Evolutionary conservation across 1,140 invertebrate species (phyloP), one percentile per base, ranked within the genome.

Genomic region (Aphaenogaster rudis): DNA sequence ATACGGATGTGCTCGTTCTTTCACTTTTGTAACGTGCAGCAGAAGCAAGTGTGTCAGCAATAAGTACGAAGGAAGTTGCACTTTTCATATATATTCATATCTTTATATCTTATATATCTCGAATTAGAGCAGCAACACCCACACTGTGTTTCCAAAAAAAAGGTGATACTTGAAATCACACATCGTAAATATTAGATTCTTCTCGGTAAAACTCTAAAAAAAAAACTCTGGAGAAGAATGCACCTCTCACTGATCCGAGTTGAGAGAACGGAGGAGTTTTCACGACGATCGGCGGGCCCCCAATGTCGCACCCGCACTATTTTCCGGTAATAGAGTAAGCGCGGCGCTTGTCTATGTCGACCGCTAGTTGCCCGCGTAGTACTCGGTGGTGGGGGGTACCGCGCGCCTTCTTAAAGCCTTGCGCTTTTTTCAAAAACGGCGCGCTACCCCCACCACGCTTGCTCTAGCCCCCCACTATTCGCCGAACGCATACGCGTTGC

Each of bases 371-470:
- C 88, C 86, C 88, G 91, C 90, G 91, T 91, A 90, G 88, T 90
- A 94, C 94, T 95, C 91, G 93, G 91, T 94, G 93, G 94, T 92
- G 94, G 95, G 94, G 95, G 93, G 92, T 90, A 92, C 85, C 81
- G 93, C 93, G 88, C 88, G 93, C 92, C 94, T 94, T 95, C 94
- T 95, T 95, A 95, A 95, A 95, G 94, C 94, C 94, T 95, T 91
- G 93, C 93, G 94, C 91, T 95, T 95, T 95, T 95, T 95, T 95
- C 94, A 94, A 95, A 95, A 95, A 91, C 89, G 69, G 87, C 93
- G 89, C 87, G 90, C 79, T 87, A 77, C 81, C 93, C 94, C 94
- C 91, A 91, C 93, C 59, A 52, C 9, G 6, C n/a, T 8, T 33
- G n/a, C 3, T 72, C 21, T 33, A 76, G 13, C 59, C 66, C 88